A percentile compares a stretch with the other conserved stretches of the same genome.
Evolutionary conservation across 2,113 vertebrate species (phyloP).

Genomic region (Tachysurus vachellii): DNA sequence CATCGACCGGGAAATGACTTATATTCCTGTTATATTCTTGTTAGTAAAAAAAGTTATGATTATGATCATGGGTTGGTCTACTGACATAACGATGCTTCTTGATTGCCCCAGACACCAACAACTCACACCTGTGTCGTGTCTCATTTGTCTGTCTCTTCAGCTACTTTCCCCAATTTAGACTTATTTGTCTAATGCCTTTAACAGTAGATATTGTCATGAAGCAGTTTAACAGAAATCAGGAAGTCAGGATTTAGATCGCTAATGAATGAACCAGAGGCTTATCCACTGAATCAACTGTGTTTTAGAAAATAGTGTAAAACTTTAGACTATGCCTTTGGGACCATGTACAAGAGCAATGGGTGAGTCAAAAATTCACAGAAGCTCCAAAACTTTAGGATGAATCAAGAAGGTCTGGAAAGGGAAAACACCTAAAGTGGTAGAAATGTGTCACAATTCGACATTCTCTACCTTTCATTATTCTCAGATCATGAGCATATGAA

Average conservation of each 20-base stretch:
- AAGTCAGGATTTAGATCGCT: neutral
- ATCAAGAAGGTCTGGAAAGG: neutral
- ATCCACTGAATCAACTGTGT: too few species aligned
- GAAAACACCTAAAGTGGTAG: neutral
- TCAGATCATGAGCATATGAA: neutral
- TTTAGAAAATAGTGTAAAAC: neutral
- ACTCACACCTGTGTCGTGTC: neutral
- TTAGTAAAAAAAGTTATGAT: neutral
- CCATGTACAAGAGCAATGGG: neutral
- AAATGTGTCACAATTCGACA: neutral
- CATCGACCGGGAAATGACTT: too few species aligned
- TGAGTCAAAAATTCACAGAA: constrained; percentile 4
- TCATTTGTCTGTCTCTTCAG: neutral
- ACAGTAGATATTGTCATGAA: neutral
- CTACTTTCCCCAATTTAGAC: neutral
- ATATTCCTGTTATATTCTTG: too few species aligned
- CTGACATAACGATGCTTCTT: neutral
- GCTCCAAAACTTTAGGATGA: neutral
- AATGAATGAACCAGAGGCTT: neutral
- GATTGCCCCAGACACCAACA: neutral
- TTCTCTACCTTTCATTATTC: neutral
- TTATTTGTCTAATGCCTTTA: neutral
- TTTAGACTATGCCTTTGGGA: neutral
- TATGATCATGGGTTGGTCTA: neutral
- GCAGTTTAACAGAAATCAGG: neutral